Evolutionary conservation across 2,888 invertebrate species (phyloP), one percentile per base, ranked within the genome.

Genomic region (Agrotis exclamationis): DNA sequence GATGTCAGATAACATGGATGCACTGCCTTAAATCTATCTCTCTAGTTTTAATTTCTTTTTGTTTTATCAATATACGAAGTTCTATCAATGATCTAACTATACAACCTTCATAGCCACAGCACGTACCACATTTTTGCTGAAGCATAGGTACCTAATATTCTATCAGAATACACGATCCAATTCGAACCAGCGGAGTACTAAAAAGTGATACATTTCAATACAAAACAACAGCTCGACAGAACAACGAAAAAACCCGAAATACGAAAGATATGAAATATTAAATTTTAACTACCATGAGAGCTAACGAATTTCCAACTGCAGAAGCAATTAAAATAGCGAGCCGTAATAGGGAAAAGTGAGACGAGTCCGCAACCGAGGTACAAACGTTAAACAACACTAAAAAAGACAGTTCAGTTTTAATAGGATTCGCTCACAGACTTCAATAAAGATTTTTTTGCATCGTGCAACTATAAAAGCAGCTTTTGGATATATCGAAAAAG

Each of bases 301-400:
- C 75, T 76, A 74, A 83, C 79, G 72, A 83, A 84, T 84, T 79
- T 79, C 69, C 79, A 66, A 80, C 83, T 77, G 83, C 80, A 85
- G 69, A 85, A 79, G 76, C 86, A 87, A 88, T 88, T 87, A 87
- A 86, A 86, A 86, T 78, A 75, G 78, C 64, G 53, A 69, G 70
- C 77, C 54, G 14, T 76, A 77, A 81, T 69, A 53, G 73, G 70
- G 70, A 78, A 80, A 83, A 82, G 73, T 76, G 79, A 82, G 77
- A 80, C 64, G 82, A 83, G 62, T 69, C 63, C 62, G 78, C 57
- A 71, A 75, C 70, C 62, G 62, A 69, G 57, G 68, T 60, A 63
- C 47, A 64, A n/a, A 75, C 54, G 64, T 68, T 70, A 71, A 79
- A 80, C 72, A 81, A 83, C 70, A 80, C 70, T 65, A 70, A 76